phyloP scores from a whole-genome alignment of 1,140 invertebrate species.

The Psix sp. region DNA sequence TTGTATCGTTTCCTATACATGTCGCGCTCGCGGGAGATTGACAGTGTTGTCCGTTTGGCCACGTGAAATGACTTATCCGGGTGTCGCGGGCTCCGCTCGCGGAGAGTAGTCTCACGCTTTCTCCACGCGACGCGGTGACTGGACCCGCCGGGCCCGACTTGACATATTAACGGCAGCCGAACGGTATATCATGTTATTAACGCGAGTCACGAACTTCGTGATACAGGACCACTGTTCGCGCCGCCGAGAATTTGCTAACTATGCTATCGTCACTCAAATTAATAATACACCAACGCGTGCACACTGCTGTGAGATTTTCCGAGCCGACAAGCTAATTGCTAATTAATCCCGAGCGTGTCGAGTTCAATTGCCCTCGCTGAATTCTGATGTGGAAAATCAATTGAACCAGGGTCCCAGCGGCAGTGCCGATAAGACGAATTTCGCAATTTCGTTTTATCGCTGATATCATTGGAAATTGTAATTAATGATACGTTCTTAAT shows the following conservation, averaged over 20 bases:
- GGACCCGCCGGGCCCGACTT: slow-evolving; percentile 28
- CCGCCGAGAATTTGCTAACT: too few relatives aligned
- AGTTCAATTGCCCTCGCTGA: too few relatives aligned
- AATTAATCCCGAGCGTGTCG: slow-evolving; percentile 5
- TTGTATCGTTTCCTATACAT: too few relatives aligned
- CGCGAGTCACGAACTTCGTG: slow-evolving; percentile 44
- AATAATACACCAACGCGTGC: background rate
- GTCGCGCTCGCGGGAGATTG: too few relatives aligned
- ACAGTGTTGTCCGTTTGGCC: slow-evolving; percentile 14
- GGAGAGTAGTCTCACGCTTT: slow-evolving; percentile 59
- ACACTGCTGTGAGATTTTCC: too few relatives aligned
- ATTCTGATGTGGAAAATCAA: too few relatives aligned
- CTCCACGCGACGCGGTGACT: slow-evolving; percentile 40
- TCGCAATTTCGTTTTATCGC: too few relatives aligned
- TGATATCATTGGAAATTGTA: too few relatives aligned
- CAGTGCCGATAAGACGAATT: too few relatives aligned
- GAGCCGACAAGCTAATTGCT: slow-evolving; percentile 5
- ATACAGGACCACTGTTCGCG: slow-evolving; percentile 9
- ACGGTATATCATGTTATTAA: slow-evolving; percentile 50
- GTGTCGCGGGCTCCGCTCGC: slow-evolving; percentile 10
- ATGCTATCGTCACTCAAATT: background rate
- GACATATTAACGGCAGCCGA: slow-evolving; percentile 37
- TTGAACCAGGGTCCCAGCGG: too few relatives aligned
- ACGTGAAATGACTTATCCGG: slow-evolving; percentile 27
- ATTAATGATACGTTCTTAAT: too few relatives aligned